phyloP scores from a whole-genome alignment of 1,140 invertebrate species.

The Spodoptera litura region DNA sequence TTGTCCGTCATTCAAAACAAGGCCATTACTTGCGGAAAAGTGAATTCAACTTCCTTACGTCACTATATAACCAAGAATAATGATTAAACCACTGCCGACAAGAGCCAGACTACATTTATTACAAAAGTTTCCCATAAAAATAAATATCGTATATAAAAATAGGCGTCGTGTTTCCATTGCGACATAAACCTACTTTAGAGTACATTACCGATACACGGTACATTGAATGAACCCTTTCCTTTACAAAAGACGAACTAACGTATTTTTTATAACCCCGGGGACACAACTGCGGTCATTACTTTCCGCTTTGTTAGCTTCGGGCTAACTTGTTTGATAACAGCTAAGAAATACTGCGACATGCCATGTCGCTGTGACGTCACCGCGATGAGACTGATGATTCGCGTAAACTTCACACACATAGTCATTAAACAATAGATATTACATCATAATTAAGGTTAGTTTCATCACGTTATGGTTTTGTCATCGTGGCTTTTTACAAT shows the following conservation, averaged over 20 bases:
- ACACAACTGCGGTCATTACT: slow-evolving; percentile 31
- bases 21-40: no score
- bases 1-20: neutral
- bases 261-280: slow-evolving; percentile 33
- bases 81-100: no score
- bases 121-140: neutral
- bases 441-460: no score
- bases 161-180: slow-evolving; percentile 3
- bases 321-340: slow-evolving; percentile 36
- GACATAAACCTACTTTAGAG: slow-evolving; percentile 22
- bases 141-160: slow-evolving; percentile 6
- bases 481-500: no score
- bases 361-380: neutral
- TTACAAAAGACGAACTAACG: slow-evolving; percentile 38
- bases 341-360: slow-evolving; percentile 1
- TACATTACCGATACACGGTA: slow-evolving; percentile 23
- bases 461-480: no score
- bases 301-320: slow-evolving; percentile 22
- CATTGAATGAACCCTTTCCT: slow-evolving; percentile 25
- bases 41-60: no score
- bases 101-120: no score
- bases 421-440: no score
- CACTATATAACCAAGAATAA: neutral
- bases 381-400: neutral
- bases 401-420: no score